Conservation (phyloP, 1,140 invertebrate species). For the Cydia splendana region DNA sequence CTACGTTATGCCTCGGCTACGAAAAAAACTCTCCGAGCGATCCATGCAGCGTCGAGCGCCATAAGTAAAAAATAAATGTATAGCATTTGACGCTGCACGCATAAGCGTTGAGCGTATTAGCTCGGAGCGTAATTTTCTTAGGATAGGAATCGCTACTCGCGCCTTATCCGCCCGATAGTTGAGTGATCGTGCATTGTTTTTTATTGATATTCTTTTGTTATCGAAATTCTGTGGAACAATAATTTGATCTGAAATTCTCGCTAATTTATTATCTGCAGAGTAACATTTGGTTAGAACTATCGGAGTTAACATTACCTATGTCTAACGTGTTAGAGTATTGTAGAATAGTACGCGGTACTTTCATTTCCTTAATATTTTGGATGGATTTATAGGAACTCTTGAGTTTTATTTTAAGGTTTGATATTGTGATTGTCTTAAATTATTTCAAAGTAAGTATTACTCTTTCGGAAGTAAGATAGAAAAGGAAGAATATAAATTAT, state of each 20-base stretch:
- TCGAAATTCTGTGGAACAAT: neutral
- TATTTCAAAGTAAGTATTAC: slow-evolving; percentile 60
- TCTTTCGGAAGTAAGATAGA: slow-evolving; percentile 58
- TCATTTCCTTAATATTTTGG: slow-evolving; percentile 46
- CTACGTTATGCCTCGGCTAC: too few relatives aligned
- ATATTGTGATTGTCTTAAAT: slow-evolving; percentile 69
- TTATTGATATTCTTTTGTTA: slow-evolving; percentile 34
- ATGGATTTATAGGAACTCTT: slow-evolving; percentile 50
- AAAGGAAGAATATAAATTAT: slow-evolving; percentile 43
- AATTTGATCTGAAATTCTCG: neutral
- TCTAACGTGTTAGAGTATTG: slow-evolving; percentile 29
- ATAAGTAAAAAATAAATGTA: too few relatives aligned
- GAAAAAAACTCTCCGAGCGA: too few relatives aligned
- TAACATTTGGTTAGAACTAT: slow-evolving; percentile 1
- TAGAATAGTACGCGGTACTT: slow-evolving; percentile 19
- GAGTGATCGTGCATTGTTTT: slow-evolving; percentile 28
- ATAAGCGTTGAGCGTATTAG: neutral
- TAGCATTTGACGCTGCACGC: neutral
- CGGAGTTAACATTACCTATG: slow-evolving; percentile 13
- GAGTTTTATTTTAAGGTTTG: slow-evolving; percentile 64
- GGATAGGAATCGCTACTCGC: neutral
- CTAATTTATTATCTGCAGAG: neutral
- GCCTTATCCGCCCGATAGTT: slow-evolving; percentile 18
- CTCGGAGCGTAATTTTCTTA: neutral
- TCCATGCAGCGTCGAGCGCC: too few relatives aligned